Evolutionary conservation across 2,113 vertebrate genomes (phyloP).

Genomic region (Myxocyprinus asiaticus): DNA sequence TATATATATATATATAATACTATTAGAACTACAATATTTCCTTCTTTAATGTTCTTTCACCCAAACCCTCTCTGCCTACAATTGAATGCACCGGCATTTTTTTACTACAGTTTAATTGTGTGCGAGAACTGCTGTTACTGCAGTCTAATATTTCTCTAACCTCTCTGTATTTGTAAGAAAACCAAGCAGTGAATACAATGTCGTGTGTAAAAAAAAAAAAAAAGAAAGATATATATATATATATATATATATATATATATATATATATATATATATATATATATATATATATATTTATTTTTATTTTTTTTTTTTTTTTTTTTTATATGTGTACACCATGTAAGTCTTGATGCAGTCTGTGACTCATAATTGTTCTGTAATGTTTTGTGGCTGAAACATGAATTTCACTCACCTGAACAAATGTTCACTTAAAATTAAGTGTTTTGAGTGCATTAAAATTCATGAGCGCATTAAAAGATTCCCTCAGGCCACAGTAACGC

Average conservation of each 20-base stretch:
- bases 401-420: conserved; percentile 12
- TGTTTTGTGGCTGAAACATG: background rate
- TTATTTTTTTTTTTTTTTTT: background rate
- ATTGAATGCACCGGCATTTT: conserved; percentile 19
- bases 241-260: too few species aligned
- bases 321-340: background rate
- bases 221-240: too few species aligned
- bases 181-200: background rate
- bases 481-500: background rate
- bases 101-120: conserved; percentile 44
- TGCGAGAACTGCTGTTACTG: conserved; percentile 34
- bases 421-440: background rate
- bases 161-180: conserved; percentile 16
- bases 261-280: too few species aligned
- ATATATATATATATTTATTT: too few species aligned
- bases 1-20: conserved; percentile 7
- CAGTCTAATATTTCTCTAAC: conserved; percentile 34
- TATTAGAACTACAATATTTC: too few species aligned
- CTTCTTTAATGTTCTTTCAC: too few species aligned
- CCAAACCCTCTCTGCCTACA: background rate
- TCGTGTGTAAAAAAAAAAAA: conserved; percentile 9
- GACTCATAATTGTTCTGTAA: background rate
- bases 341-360: background rate
- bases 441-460: background rate
- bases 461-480: background rate